Conservation (phyloP, 2,113 vertebrate genomes). For the Jaculus jaculus region DNA sequence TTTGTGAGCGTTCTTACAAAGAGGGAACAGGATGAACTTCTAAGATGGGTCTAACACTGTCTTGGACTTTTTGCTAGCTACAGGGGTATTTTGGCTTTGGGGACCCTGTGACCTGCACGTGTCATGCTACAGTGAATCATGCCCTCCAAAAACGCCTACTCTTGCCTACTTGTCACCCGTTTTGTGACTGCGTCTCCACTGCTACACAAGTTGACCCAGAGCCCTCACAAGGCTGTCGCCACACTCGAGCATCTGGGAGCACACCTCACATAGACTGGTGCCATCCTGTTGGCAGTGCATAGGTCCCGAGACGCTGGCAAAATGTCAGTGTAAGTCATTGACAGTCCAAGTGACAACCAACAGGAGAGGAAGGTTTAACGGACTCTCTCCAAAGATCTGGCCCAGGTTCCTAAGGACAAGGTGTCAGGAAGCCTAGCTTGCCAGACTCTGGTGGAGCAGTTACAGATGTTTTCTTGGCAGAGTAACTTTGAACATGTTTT, state of each 20-base stretch:
- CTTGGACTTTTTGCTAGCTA: background rate
- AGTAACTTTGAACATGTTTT: background rate
- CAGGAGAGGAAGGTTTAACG: background rate
- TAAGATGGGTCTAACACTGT: background rate
- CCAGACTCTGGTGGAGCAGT: background rate
- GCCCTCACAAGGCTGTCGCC: background rate
- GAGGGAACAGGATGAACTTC: background rate
- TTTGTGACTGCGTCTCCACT: background rate
- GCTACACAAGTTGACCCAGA: background rate
- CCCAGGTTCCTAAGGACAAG: background rate
- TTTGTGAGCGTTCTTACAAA: background rate
- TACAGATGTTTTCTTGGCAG: background rate
- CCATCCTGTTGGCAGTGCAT: background rate
- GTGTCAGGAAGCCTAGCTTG: background rate
- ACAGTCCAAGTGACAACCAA: background rate
- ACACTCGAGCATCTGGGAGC: background rate
- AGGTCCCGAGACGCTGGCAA: background rate
- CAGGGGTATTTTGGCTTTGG: background rate
- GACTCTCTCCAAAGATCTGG: background rate
- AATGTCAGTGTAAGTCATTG: background rate
- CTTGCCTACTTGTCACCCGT: background rate
- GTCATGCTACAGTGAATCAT: background rate
- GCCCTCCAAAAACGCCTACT: background rate
- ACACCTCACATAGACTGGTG: too few species aligned
- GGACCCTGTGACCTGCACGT: background rate